Evolutionary conservation across 2,888 invertebrate species (phyloP).

Genomic region (Mythimna pallens): DNA sequence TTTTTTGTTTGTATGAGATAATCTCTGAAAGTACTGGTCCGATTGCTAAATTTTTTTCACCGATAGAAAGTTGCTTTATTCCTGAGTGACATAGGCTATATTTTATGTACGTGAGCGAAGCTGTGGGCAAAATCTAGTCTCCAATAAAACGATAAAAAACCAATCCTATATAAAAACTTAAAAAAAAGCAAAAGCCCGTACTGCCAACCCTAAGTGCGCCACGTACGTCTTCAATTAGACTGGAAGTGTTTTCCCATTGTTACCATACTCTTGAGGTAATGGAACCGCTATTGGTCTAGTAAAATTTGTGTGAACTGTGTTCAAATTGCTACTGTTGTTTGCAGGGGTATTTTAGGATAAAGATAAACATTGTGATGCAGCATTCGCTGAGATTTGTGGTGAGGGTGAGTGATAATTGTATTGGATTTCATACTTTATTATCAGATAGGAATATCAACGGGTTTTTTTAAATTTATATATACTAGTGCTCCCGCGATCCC

Average conservation of each 20-base stretch:
- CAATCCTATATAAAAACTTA: neutral
- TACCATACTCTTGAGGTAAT: constrained; percentile 58
- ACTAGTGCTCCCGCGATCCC: too few species aligned
- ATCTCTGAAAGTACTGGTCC: too few species aligned
- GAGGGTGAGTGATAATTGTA: neutral
- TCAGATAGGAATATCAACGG: neutral
- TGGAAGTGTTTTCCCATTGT: constrained; percentile 56
- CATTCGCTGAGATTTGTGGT: neutral
- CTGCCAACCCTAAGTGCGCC: constrained; percentile 43
- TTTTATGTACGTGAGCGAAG: too few species aligned
- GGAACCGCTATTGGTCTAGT: constrained; percentile 50
- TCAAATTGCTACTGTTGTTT: constrained; percentile 35
- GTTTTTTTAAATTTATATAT: too few species aligned
- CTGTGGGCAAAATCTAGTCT: too few species aligned
- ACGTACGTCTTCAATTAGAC: constrained; percentile 58
- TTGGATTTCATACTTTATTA: neutral
- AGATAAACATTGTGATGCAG: neutral
- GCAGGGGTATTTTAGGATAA: constrained; percentile 1
- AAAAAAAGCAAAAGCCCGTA: neutral
- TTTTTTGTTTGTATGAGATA: too few species aligned
- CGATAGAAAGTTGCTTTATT: too few species aligned
- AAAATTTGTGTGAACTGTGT: constrained; percentile 57
- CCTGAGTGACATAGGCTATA: too few species aligned
- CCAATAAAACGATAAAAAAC: too few species aligned
- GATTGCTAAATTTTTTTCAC: too few species aligned